These are phyloP conservation scores for Creontiades dilutus DNA, from an alignment of 2,888 invertebrate genomes.

Conservation along the genomic window DNA sequence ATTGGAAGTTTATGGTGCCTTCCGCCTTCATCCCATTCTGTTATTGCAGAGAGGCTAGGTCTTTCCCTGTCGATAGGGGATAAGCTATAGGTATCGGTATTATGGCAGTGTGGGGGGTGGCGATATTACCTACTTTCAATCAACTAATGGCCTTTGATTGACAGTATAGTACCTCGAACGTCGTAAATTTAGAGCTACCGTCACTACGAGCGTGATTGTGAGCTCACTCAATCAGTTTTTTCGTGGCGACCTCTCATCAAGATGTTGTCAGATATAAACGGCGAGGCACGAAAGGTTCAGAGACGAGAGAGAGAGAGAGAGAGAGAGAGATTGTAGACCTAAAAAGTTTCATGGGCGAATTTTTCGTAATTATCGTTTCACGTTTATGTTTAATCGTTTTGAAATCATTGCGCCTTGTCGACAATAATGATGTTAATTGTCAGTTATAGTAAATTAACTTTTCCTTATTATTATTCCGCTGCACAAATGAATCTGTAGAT, in stretches of 20 bases:
- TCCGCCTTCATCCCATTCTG: conserved; percentile 2
- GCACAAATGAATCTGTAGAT: no score
- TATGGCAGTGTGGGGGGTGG: not conserved
- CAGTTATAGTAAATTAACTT: no score
- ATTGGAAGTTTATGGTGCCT: not conserved
- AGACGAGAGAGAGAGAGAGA: no score
- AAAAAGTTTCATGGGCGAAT: no score
- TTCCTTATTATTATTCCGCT: no score
- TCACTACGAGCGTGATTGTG: conserved; percentile 5
- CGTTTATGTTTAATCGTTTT: no score
- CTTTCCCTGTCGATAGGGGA: not conserved
- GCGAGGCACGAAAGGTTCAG: not conserved
- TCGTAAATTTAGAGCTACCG: not conserved
- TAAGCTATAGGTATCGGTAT: not conserved
- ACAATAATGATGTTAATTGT: no score
- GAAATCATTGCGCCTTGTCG: no score
- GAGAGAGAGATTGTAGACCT: no score
- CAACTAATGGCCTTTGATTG: conserved; percentile 62
- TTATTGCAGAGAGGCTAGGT: not conserved
- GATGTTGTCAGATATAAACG: not conserved
- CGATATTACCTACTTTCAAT: conserved; percentile 28
- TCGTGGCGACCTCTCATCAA: not conserved
- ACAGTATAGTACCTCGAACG: conserved; percentile 29
- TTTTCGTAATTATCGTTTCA: no score
- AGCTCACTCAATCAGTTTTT: conserved; percentile 21